Base-by-base conservation (phyloP, 2,797 vertebrate species). In the Lepus townsendii region DNA sequence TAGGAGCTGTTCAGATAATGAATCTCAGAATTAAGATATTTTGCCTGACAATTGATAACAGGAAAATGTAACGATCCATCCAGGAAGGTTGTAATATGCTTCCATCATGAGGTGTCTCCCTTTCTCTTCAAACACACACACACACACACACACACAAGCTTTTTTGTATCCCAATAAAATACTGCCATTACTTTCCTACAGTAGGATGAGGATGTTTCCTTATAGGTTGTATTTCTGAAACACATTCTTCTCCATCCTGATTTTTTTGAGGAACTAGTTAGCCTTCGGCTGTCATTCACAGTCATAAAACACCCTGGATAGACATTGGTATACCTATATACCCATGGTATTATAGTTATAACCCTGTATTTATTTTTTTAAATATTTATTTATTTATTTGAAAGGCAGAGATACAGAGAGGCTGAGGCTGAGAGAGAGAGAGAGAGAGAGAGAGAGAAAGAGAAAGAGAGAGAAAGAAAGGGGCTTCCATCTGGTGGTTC, bases 21-120 rank as follows among this genome's bases (percentile, higher is more conserved):
- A 71, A 76, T 88, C 30, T 83, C n/a, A 60, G 42, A 88, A 86
- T 79, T 54, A 78, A 82, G 30, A 76, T 66, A 27, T 69, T 69
- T 87, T n/a, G 12, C 22, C 3, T 57, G 20, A 60, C 27, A 78
- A 26, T 35, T 71, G 19, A 14, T 76, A 35, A 87, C 76, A 93
- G 42, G 11, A 84, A n/a, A 87, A 26, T 85, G 17, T 73, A 78
- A 54, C 17, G 14, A 57, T 57, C 5, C 30, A 66, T 26, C 27
- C 69, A 83, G 7, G 9, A 73, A 12, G 19, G 38, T 3, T 86
- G 11, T 16, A 35, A 24, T 24, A 8, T 73, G 90, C 7, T 83
- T 83, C 27, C 5, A 30, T 73, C 19, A 50, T 35, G 7, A 19
- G 13, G 20, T 75, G 0, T 52, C 50, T 27, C n/a, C 27, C 16